Conservation (phyloP, 92 coral and sea anemone species). For the Plumapathes pennacea region DNA sequence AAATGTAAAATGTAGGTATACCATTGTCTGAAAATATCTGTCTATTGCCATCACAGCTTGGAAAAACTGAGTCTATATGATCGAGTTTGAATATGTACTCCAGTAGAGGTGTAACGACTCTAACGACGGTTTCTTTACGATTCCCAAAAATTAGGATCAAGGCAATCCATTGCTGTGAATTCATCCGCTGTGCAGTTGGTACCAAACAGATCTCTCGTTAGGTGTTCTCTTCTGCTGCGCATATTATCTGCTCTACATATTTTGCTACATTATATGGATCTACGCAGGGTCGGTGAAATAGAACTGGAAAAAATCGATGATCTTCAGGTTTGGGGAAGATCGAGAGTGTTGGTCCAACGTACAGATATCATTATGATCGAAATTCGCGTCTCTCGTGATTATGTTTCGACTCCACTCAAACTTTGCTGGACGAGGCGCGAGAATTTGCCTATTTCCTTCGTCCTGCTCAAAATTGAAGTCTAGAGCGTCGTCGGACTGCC, state of each 20-base stretch:
- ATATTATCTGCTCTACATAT: conserved; percentile 24
- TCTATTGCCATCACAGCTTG: conserved; percentile 13
- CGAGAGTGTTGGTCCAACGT: too few relatives aligned
- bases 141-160: conserved; percentile 10
- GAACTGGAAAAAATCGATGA: conserved; percentile 30
- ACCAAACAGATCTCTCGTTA: conserved; percentile 12
- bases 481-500: conserved; percentile 11
- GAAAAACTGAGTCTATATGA: conserved; percentile 10
- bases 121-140: conserved; percentile 10
- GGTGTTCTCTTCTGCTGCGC: conserved; percentile 18
- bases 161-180: conserved; percentile 21
- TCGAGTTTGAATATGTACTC: conserved; percentile 15
- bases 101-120: conserved; percentile 16
- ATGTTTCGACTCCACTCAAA: conserved; percentile 13
- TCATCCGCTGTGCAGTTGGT: conserved; percentile 15
- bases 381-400: not conserved
- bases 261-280: conserved; percentile 14
- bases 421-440: conserved; percentile 1
- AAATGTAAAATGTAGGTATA: conserved; percentile 8
- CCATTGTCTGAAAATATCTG: conserved; percentile 10
- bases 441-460: conserved; percentile 11
- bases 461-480: conserved; percentile 13
- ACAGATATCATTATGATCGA: too few relatives aligned
- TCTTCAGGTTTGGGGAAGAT: conserved; percentile 23
- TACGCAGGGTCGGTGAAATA: conserved; percentile 15